Evolutionary conservation across 2,113 vertebrate species (phyloP), one percentile per base, ranked within the genome.

Genomic region (Acanthochromis polyacanthus): DNA sequence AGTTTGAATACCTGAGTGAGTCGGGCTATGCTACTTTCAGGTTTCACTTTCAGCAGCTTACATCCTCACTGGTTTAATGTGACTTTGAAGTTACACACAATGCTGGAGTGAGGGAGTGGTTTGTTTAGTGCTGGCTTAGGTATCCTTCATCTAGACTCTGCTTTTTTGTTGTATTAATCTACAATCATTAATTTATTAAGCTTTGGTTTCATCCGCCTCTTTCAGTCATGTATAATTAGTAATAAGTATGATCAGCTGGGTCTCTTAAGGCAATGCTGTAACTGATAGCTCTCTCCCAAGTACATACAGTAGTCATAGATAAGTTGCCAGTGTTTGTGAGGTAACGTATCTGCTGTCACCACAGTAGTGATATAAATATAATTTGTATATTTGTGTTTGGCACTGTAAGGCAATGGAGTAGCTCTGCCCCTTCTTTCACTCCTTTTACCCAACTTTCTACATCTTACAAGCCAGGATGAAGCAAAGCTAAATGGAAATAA

Each of bases 21-120:
- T 78, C 78, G 78, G 75, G 15, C 80, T 87, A 78, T 62, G 74
- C 59, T 64, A 61, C 5, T 65, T 83, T 82, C 59, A 80, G 65
- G 3, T 65, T 60, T 88, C 74, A 69, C 36, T 59, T 3, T 1
- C 0, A 4, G 10, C 20, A 20, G 7, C 7, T 43, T 43, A 1
- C 40, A 15, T 43, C 30, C 38, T 52, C 48, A 20, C 22, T 40
- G 12, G 32, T 56, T 69, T 45, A 46, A 20, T 30, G 22, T 43
- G 70, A 76, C 53, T 40, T 78, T 63, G 1, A 56, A 1, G 5
- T 55, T n/a, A 14, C n/a, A 9, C 28, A 12, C 7, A 60, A 50
- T 32, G 20, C 65, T 51, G 50, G 32, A 36, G 1, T 71, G 60
- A 50, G 56, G 59, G 48, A 74, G 70, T 46, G 28, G 61, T 67